Evolutionary conservation across 2,113 vertebrate species (phyloP).

Genomic region (Fregata magnificens): DNA sequence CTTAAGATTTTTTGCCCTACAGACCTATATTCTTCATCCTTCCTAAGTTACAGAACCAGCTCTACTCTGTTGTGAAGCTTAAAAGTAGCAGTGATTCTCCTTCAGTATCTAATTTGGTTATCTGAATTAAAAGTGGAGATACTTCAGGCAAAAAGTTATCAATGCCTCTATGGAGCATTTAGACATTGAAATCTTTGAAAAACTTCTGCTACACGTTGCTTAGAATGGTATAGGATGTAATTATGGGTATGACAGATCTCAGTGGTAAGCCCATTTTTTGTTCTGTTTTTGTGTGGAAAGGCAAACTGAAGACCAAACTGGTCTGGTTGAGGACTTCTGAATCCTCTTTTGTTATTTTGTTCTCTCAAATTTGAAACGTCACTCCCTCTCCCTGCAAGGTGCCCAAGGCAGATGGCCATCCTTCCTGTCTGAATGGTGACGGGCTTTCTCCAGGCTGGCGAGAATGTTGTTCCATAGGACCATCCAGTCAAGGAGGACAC

Average conservation of each 20-base stretch:
- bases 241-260: neutral
- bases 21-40: neutral
- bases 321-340: neutral
- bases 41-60: neutral
- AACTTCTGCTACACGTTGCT: conserved; percentile 7
- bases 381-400: conserved; percentile 17
- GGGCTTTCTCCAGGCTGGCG: conserved; percentile 19
- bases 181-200: conserved; percentile 52
- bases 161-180: neutral
- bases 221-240: neutral
- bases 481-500: conserved; percentile 50
- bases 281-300: conserved; percentile 35
- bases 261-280: neutral
- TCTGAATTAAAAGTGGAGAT: neutral
- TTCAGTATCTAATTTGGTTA: neutral
- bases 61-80: neutral
- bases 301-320: conserved; percentile 22
- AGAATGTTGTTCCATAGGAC: conserved; percentile 19
- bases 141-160: neutral
- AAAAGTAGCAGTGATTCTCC: conserved; percentile 10
- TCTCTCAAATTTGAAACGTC: conserved; percentile 16
- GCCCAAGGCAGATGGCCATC: conserved; percentile 30
- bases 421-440: conserved; percentile 58
- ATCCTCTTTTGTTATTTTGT: conserved; percentile 27
- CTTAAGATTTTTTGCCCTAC: neutral